Evolutionary conservation across 2,888 invertebrate genomes (phyloP), one percentile per base, ranked within the genome.

Genomic region (Hemithea aestivaria): DNA sequence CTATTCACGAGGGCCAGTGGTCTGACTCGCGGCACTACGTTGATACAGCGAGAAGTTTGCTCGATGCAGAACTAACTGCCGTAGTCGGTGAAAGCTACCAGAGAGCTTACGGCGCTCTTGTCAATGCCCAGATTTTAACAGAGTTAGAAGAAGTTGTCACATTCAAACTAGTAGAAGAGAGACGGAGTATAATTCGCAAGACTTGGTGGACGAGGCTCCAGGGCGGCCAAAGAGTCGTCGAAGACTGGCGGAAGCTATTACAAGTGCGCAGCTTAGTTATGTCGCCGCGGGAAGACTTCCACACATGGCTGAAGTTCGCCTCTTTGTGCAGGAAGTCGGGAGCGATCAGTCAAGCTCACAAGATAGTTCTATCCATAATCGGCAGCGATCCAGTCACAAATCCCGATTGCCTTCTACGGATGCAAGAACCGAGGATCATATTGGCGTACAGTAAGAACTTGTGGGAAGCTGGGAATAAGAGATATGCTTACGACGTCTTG

Each of bases 121-220:
- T 99, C 0, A 94, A 95, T 52, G 98, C 98, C 0, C 99, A 99
- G 74, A 95, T 99, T 89, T 80, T 99, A 45, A 95, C 98, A 0
- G 99, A 99, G 77, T 79, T 99, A 39, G 99, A 99, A 73, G 99
- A 99, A 87, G 96, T 97, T 0, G 96, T 99, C 31, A 98, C 98
- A 56, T 99, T 96, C 69, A 97, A 98, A 73, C 81, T 98, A 20
- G 93, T 98, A n/a, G 96, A 97, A 0, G 98, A 99, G 71, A 89
- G 98, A 34, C 88, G 97, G 35, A 90, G 89, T 27, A 90, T 92
- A 2, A 92, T 96, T 33, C 91, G 92, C 32, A 88, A 90, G 29
- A 93, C 97, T 89, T 98, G 98, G 98, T 98, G 98, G 96, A 92
- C 96, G 46, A 89, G 99, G 44, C 79, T 99, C 12, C 96, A 95